Base-by-base conservation (phyloP, 2,113 vertebrate genomes). In the Atlantisia rogersi region DNA sequence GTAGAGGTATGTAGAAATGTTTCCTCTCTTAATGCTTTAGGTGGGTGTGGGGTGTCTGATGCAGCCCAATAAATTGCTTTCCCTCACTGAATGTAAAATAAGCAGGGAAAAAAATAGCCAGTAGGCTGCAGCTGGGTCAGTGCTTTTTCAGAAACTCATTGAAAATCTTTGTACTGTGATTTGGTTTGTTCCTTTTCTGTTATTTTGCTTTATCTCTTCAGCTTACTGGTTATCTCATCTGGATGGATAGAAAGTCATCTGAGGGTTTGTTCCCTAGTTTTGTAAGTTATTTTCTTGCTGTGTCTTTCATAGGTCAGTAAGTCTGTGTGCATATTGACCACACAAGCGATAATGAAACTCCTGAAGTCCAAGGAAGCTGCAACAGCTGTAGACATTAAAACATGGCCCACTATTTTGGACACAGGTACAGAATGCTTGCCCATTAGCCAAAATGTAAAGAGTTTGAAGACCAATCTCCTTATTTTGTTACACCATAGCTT, bases 351-450 rank as follows among this genome's bases (percentile, higher is more conserved):
- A 98, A 98, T 98, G 98, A 99, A 99, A 92, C 98, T 99, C 94
- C 98, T 99, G 79, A 99, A 97, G 97, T 99, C 99, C 97, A 99
- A 99, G 98, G 99, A 99, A 76, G 99, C 99, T 24, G 98, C 98
- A 20, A 98, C 99, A 40, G 98, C 99, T 22, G 99, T 99, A 90
- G 99, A 99, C 76, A 85, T 99, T 88, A 99, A 99, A 96, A 98
- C 98, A 4, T 99, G 99, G 99, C 99, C 99, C 15, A 98, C 98
- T 92, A 99, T 99, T 96, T 92, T 99, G 80, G 99, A 99, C 91
- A 99, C 99, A 97, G 99, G 99, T 99, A 88, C 2, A 1, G 22
- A 92, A 62, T 74, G 55, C 25, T 73, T 82, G 46, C 37, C 22
- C 19, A 15, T 40, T 44, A 53, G n/a, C 15, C 21, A 63, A 73